Conservation (phyloP, 2,797 vertebrate species). For the Myotis planiceps region DNA sequence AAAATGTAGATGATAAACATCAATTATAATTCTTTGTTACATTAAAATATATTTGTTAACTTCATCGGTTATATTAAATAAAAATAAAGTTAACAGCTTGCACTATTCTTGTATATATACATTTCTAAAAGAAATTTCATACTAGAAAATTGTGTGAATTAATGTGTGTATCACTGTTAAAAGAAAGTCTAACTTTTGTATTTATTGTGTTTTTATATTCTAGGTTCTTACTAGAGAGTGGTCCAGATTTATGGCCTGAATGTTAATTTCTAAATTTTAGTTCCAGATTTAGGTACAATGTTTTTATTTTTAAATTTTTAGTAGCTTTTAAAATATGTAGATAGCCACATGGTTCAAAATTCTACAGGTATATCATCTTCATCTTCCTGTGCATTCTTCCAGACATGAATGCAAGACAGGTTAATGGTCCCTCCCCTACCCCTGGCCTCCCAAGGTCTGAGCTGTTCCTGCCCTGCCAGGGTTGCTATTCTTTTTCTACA, state of each 20-base stretch:
- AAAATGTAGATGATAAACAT: conserved; percentile 47
- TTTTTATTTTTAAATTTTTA: conserved; percentile 35
- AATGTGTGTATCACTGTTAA: conserved; percentile 21
- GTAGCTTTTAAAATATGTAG: neutral
- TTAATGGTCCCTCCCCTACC: neutral
- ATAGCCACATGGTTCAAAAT: neutral
- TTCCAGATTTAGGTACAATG: neutral
- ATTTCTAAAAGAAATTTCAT: conserved; percentile 43
- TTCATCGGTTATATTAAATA: conserved; percentile 69
- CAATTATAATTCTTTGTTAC: conserved; percentile 70
- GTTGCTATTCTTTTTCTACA: neutral
- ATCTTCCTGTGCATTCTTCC: neutral
- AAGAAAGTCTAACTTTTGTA: neutral
- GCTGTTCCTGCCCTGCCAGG: neutral
- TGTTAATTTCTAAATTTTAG: conserved; percentile 20
- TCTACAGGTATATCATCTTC: neutral
- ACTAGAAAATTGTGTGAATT: neutral
- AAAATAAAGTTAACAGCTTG: conserved; percentile 69
- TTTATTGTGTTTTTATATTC: conserved; percentile 19
- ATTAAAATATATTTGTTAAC: conserved; percentile 71
- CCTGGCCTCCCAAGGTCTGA: neutral
- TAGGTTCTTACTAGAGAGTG: neutral
- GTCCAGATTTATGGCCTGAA: neutral
- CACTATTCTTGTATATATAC: neutral
- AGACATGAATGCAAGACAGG: neutral